A percentile compares a stretch with the other conserved stretches of the same genome.
Conservation (phyloP, 2,797 vertebrate species). For the Paedocypris micromegethes region DNA sequence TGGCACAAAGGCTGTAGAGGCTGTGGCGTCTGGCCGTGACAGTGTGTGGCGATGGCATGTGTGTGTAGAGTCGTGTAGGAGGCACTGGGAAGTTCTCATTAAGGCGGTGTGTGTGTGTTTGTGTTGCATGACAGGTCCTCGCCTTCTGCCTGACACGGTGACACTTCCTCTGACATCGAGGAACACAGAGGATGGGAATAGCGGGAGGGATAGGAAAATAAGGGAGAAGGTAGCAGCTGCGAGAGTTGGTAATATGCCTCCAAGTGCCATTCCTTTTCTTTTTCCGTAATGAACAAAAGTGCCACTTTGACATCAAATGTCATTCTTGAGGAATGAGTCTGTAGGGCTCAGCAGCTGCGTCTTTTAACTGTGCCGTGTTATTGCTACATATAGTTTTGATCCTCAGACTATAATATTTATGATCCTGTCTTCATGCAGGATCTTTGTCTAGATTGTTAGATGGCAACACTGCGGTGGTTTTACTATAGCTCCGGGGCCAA, state of each 20-base stretch:
- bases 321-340: conserved; percentile 31
- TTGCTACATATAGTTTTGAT: too few relatives aligned
- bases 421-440: too few relatives aligned
- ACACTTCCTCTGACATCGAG: conserved; percentile 38
- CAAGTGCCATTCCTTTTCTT: conserved; percentile 40
- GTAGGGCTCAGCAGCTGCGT: conserved; percentile 10
- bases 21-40: conserved; percentile 45
- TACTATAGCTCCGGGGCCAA: too few relatives aligned
- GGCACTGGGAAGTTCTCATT: conserved; percentile 47
- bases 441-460: too few relatives aligned
- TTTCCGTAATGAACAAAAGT: conserved; percentile 39
- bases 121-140: conserved; percentile 46
- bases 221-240: conserved; percentile 32
- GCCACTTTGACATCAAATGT: conserved; percentile 41
- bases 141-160: conserved; percentile 46
- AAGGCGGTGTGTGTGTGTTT: conserved; percentile 44
- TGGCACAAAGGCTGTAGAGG: conserved; percentile 46
- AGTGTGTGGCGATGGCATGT: conserved; percentile 52
- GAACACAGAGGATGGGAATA: conserved; percentile 28
- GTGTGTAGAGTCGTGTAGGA: conserved; percentile 19
- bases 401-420: too few relatives aligned
- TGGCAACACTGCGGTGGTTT: too few relatives aligned
- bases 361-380: conserved; percentile 2
- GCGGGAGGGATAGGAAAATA: conserved; percentile 1
- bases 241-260: conserved; percentile 17